Conservation (phyloP, 2,797 vertebrate genomes). For the Sebastes baramenuke region DNA sequence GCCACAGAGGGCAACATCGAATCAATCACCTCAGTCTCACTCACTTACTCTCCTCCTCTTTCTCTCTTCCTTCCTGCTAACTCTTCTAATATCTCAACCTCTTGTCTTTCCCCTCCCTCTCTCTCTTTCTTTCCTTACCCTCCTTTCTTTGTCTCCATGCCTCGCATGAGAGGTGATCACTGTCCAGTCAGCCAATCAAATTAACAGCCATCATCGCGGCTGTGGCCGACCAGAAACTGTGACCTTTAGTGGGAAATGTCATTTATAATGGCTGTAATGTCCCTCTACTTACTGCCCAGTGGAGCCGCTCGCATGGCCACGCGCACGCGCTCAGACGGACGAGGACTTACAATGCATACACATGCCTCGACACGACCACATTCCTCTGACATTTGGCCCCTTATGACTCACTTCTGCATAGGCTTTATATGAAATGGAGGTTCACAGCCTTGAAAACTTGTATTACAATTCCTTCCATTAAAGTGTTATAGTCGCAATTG, state of each 20-base stretch:
- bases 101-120: neutral
- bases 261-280: conserved; percentile 81
- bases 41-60: conserved; percentile 68
- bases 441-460: conserved; percentile 39
- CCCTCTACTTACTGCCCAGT: conserved; percentile 70
- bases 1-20: conserved; percentile 78
- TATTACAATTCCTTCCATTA: conserved; percentile 45
- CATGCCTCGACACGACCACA: conserved; percentile 41
- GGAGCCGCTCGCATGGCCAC: conserved; percentile 45
- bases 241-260: conserved; percentile 83
- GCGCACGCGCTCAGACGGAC: neutral
- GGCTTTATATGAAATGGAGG: conserved; percentile 46
- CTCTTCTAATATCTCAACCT: conserved; percentile 55
- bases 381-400: conserved; percentile 63
- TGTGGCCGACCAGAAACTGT: conserved; percentile 63
- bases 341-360: conserved; percentile 26
- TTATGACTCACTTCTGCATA: conserved; percentile 49
- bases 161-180: conserved; percentile 64
- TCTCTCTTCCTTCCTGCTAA: conserved; percentile 52
- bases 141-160: conserved; percentile 24
- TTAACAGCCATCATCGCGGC: conserved; percentile 70
- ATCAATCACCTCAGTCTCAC: conserved; percentile 78
- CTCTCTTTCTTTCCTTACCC: neutral
- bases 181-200: conserved; percentile 79
- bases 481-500: conserved; percentile 40